phyloP scores from a whole-genome alignment of 2,888 invertebrate genomes.

The Pyrgus malvae region DNA sequence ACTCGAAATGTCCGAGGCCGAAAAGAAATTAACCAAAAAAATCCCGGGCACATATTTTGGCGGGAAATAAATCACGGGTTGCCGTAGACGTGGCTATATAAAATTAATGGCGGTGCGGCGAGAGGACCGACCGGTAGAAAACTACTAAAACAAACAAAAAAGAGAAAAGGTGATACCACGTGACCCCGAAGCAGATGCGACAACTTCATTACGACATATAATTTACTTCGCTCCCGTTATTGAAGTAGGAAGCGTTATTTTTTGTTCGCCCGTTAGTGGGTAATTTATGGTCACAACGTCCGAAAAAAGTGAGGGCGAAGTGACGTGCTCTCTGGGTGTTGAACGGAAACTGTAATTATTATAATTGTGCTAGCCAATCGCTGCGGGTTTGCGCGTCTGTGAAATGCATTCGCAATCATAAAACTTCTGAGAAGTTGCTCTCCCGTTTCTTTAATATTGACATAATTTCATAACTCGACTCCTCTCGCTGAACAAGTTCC shows the following conservation, averaged over 20 bases:
- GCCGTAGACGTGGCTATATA: constrained; percentile 69
- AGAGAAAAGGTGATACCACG: constrained; percentile 55
- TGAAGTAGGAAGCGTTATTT: constrained; percentile 72
- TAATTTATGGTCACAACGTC: constrained; percentile 70
- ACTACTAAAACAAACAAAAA: constrained; percentile 58
- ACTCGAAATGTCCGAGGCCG: constrained; percentile 73
- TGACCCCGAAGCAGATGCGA: constrained; percentile 70
- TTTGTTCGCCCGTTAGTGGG: constrained; percentile 62
- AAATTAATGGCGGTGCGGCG: constrained; percentile 74
- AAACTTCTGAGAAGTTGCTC: not conserved
- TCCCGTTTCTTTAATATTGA: not conserved
- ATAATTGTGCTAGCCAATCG: constrained; percentile 1
- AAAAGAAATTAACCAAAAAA: constrained; percentile 53
- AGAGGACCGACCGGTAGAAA: constrained; percentile 57
- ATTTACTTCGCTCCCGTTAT: constrained; percentile 76
- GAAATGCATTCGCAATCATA: not conserved
- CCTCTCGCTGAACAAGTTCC: not conserved
- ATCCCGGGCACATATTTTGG: constrained; percentile 75
- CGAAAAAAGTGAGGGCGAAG: constrained; percentile 55
- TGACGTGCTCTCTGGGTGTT: constrained; percentile 44
- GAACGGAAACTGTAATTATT: constrained; percentile 40
- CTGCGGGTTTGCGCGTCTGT: not conserved
- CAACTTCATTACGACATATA: constrained; percentile 71
- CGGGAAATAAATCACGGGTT: constrained; percentile 76
- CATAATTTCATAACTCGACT: not conserved